Base-by-base conservation (phyloP, 2,797 vertebrate genomes). In the Mionectes olivaceus region DNA sequence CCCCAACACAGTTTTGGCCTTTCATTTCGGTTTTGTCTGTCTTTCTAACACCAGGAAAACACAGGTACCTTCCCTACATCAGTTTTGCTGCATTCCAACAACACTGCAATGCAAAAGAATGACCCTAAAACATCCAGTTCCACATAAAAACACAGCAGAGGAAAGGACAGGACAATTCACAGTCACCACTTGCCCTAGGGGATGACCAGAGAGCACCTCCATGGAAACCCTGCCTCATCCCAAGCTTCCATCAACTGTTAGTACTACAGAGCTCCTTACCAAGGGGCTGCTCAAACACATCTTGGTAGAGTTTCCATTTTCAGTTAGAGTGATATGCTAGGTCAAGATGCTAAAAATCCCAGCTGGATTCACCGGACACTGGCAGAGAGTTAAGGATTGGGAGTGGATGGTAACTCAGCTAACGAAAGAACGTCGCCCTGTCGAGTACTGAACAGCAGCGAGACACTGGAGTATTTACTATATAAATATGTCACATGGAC, bases 401-500 rank as follows among this genome's bases (percentile, higher is more conserved):
- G 90, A 94, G 87, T n/a, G 81, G 87, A 68, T 93, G 87, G 95
- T 91, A 89, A 94, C 91, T 96, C 39, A 91, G 94, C 87, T 92
- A 94, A 93, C 0, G 18, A 92, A 92, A 87, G 83, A 93, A 90
- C 5, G 9, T 88, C 65, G 89, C 94, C 95, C 95, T 91, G 85
- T 43, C 12, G 61, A 82, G 92, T 61, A 91, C 91, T 79, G 89
- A 96, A 94, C 92, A 94, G 95, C 90, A 95, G 94, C 56, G 92
- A 95, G 95, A 96, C 92, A 83, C 89, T 69, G 84, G 87, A 93
- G 89, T 53, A 94, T 91, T 95, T 78, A 94, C 95, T 94, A 92
- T 91, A 96, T 90, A 97, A 95, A 93, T 92, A 94, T 93, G 94
- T 96, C 96, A 84, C 88, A 0, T 88, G 93, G 96, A 97, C 97